phyloP scores from a whole-genome alignment of 2,797 vertebrate genomes.

The Silurus lanzhouensis region DNA sequence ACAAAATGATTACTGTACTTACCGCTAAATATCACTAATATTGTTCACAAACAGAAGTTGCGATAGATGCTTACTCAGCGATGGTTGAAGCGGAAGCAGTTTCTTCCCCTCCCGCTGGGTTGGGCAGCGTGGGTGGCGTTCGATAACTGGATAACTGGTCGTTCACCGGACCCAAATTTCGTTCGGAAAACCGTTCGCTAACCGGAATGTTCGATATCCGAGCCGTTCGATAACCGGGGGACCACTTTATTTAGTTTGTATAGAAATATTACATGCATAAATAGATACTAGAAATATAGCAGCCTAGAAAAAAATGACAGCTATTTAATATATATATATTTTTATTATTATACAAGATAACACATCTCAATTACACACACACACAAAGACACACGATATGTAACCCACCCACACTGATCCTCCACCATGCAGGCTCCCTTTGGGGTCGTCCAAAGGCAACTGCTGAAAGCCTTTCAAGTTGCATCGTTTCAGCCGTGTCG shows the following conservation, averaged over 20 bases:
- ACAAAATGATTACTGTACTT: too few relatives aligned
- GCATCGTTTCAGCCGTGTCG: constrained; percentile 74
- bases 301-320: neutral
- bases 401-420: constrained; percentile 22
- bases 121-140: too few relatives aligned
- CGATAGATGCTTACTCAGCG: too few relatives aligned
- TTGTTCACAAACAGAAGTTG: too few relatives aligned
- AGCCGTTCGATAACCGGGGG: too few relatives aligned
- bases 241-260: neutral
- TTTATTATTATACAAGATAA: neutral
- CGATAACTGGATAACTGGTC: too few relatives aligned
- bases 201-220: too few relatives aligned
- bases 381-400: neutral
- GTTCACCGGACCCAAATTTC: too few relatives aligned
- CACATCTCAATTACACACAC: neutral
- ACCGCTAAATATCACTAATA: too few relatives aligned
- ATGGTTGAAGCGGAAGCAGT: too few relatives aligned
- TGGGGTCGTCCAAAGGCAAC: constrained; percentile 66
- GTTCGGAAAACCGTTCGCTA: too few relatives aligned
- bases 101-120: too few relatives aligned
- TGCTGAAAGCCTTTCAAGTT: constrained; percentile 77
- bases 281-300: neutral
- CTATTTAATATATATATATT: neutral
- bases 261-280: neutral
- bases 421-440: constrained; percentile 49